Conservation (phyloP, 2,888 invertebrate genomes). For the Trachelus iudaicus region DNA sequence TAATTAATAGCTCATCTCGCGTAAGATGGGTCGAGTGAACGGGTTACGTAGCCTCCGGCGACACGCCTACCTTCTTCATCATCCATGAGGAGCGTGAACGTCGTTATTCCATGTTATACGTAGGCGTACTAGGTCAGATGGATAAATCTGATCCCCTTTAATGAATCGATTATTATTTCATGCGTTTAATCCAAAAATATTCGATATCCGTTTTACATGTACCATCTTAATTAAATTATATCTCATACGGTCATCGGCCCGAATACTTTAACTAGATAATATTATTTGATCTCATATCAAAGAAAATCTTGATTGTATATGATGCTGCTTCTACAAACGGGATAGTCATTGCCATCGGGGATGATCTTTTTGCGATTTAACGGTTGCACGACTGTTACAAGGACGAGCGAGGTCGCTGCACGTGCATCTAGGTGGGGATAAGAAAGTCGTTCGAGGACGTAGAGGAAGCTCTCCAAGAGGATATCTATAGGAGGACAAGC, state of each 20-base stretch:
- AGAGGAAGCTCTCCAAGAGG: background rate
- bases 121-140: background rate
- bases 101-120: background rate
- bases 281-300: background rate
- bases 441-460: background rate
- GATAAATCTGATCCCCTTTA: background rate
- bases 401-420: slow-evolving; percentile 32
- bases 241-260: background rate
- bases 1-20: slow-evolving; percentile 12
- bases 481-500: background rate
- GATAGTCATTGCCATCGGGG: background rate
- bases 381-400: slow-evolving; percentile 38
- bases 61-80: slow-evolving; percentile 1
- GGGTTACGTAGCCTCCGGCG: slow-evolving; percentile 3
- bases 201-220: background rate
- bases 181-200: background rate
- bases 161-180: background rate
- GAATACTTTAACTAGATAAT: background rate
- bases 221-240: background rate
- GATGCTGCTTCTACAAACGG: background rate
- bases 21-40: slow-evolving; percentile 6
- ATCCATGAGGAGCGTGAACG: background rate
- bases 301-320: background rate
- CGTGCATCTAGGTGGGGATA: background rate
- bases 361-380: slow-evolving; percentile 29